A percentile compares a stretch with the other conserved stretches of the same genome.
These are phyloP conservation scores for Drosophila diplacantha DNA, from an alignment of 2,888 invertebrate species.

Conservation along the genomic window DNA sequence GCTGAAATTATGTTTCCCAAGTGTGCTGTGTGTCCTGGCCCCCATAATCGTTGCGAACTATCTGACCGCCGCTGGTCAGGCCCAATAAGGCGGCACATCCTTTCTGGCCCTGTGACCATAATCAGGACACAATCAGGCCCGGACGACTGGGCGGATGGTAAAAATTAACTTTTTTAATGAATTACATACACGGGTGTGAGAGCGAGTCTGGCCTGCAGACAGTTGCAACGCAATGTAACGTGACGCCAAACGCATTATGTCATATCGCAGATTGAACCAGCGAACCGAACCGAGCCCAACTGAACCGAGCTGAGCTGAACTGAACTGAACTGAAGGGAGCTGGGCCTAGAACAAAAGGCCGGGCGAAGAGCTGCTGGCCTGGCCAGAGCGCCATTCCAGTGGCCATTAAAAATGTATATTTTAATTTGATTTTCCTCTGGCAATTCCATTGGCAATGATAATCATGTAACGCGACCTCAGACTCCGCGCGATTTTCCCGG, in stretches of 20 bases:
- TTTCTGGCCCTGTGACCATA: slow-evolving; percentile 58
- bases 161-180: slow-evolving; percentile 71
- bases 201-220: slow-evolving; percentile 7
- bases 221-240: slow-evolving; percentile 58
- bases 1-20: slow-evolving; percentile 45
- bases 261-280: slow-evolving; percentile 70
- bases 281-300: slow-evolving; percentile 46
- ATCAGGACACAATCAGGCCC: slow-evolving; percentile 64
- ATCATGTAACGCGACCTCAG: slow-evolving; percentile 54
- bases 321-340: slow-evolving; percentile 36
- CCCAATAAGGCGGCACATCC: slow-evolving; percentile 64
- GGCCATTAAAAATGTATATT: slow-evolving; percentile 71
- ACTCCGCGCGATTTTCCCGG: slow-evolving; percentile 4
- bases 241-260: slow-evolving; percentile 70
- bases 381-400: slow-evolving; percentile 36
- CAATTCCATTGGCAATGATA: slow-evolving; percentile 51
- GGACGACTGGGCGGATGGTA: slow-evolving; percentile 61
- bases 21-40: slow-evolving; percentile 34
- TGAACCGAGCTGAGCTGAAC: slow-evolving; percentile 38
- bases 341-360: slow-evolving; percentile 57
- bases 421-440: slow-evolving; percentile 70
- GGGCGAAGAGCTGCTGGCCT: slow-evolving; percentile 14
- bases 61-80: slow-evolving; percentile 32
- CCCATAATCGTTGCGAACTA: slow-evolving; percentile 53
- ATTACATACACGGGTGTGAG: slow-evolving; percentile 44